Evolutionary conservation across 2,888 invertebrate species (phyloP).

Genomic region (Trimorus sp.): DNA sequence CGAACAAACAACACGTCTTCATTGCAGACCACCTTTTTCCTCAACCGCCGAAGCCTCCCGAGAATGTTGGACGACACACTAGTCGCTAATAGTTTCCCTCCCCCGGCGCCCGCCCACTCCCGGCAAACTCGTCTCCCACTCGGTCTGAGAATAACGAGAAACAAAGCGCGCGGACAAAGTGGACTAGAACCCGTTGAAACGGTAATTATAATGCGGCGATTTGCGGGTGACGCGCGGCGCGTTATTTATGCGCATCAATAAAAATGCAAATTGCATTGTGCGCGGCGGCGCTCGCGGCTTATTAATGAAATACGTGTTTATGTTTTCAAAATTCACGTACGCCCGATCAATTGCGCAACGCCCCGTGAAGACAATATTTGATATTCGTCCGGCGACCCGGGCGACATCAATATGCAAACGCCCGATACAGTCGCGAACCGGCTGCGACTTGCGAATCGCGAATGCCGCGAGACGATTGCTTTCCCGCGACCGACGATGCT

Average conservation of each 20-base stretch:
- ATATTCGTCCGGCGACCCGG: constrained; percentile 26
- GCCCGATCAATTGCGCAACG: constrained; percentile 30
- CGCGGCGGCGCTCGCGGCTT: constrained; percentile 16
- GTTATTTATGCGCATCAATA: constrained; percentile 41
- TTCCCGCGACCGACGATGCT: too few species aligned
- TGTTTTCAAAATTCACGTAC: constrained; percentile 41
- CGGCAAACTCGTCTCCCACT: too few species aligned
- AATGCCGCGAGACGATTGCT: too few species aligned
- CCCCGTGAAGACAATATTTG: constrained; percentile 9
- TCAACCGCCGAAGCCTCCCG: too few species aligned
- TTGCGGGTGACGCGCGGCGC: constrained; percentile 27
- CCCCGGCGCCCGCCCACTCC: too few species aligned
- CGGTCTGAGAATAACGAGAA: too few species aligned
- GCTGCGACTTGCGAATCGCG: too few species aligned
- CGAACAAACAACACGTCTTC: too few species aligned
- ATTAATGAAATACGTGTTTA: constrained; percentile 54
- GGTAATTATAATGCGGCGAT: constrained; percentile 35
- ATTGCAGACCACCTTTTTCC: too few species aligned
- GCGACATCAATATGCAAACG: constrained; percentile 38
- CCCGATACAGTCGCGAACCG: background rate
- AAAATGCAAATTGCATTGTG: constrained; percentile 44
- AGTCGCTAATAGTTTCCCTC: too few species aligned
- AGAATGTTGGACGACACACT: too few species aligned
- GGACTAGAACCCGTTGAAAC: background rate
- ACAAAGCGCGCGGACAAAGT: constrained; percentile 5